Percentiles rank a stretch among this genome's conserved stretches.
These are phyloP conservation scores for Thelaira solivaga DNA, from an alignment of 2,888 invertebrate species.

Conservation along the genomic window DNA sequence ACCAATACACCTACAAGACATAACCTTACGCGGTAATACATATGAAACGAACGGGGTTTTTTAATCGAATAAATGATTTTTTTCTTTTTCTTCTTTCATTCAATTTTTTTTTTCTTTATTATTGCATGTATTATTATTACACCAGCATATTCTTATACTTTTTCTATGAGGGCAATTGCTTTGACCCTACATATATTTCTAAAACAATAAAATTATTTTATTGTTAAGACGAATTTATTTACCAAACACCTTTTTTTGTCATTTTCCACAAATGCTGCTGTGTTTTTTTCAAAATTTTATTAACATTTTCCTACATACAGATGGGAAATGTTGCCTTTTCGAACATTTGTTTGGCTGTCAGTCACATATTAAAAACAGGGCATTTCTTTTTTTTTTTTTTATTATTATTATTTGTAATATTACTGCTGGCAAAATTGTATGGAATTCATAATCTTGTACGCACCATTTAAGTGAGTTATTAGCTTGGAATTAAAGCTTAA, in stretches of 20 bases:
- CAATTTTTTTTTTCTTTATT: too few relatives aligned
- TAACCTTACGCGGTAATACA: too few relatives aligned
- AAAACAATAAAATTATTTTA: conserved; percentile 21
- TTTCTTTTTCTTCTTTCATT: too few relatives aligned
- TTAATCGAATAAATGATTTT: too few relatives aligned
- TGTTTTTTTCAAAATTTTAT: conserved; percentile 24
- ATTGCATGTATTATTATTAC: background rate
- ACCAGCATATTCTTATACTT: conserved; percentile 43
- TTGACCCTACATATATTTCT: conserved; percentile 42
- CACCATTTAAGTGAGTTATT: conserved; percentile 66
- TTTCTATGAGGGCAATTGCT: conserved; percentile 52
- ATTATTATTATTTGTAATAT: conserved; percentile 13
- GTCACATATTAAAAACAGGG: conserved; percentile 51
- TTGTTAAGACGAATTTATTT: conserved; percentile 3
- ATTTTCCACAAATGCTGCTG: conserved; percentile 29
- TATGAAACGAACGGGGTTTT: too few relatives aligned
- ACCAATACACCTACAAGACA: too few relatives aligned
- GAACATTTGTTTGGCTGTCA: conserved; percentile 1
- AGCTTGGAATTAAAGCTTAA: conserved; percentile 54
- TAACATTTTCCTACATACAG: conserved; percentile 13
- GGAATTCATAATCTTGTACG: conserved; percentile 62
- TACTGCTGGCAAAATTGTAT: conserved; percentile 46
- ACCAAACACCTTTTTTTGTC: conserved; percentile 34
- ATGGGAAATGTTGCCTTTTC: background rate
- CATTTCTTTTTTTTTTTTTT: too few relatives aligned